Evolutionary conservation across 2,888 invertebrate genomes (phyloP), one percentile per base, ranked within the genome.

Genomic region (Buathra laborator): DNA sequence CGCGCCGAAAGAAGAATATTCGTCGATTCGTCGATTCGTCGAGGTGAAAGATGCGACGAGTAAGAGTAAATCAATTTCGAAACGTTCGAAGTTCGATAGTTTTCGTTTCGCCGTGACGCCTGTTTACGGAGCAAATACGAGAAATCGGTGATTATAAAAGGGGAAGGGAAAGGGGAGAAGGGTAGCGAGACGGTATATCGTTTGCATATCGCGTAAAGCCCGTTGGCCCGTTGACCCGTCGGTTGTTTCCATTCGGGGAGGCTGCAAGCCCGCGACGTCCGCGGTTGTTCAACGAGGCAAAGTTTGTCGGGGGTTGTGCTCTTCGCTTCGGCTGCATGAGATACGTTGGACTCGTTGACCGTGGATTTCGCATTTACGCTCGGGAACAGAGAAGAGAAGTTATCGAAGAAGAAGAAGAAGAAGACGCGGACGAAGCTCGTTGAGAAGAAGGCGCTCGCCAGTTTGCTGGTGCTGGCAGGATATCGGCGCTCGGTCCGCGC

Each of bases 361-460:
- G 37, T 19, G 53, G 2, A 56, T 24, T 51, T 66, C 43, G 43
- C 64, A 14, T 67, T n/a, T 51, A 51, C 19, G 16, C 46, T 53
- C 46, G 68, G 3, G 10, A 46, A 32, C 51, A 32, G 51, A 32
- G 53, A 51, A 19, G 59, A n/a, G n/a, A 19, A 51, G 43, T 24
- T 19, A 14, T 44, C 74, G 75, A 75, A 44, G 64, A 32, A 51
- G 77, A 16, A 16, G 62, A 67, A 14, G 19, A 2, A 29, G 6
- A 53, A 32, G n/a, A 59, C 44, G 79, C n/a, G 81, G 84, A 85
- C 78, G 79, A 67, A 85, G 85, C 86, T 88, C 87, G 85, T 75
- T 81, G 62, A 76, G 76, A 71, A 72, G 77, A 19, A 79, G 84
- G 88, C 87, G 89, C 85, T 89, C 89, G 86, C 79, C 88, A 86